These are phyloP conservation scores for Ginglymostoma cirratum DNA, from an alignment of 2,113 vertebrate species.

Conservation along the genomic window DNA sequence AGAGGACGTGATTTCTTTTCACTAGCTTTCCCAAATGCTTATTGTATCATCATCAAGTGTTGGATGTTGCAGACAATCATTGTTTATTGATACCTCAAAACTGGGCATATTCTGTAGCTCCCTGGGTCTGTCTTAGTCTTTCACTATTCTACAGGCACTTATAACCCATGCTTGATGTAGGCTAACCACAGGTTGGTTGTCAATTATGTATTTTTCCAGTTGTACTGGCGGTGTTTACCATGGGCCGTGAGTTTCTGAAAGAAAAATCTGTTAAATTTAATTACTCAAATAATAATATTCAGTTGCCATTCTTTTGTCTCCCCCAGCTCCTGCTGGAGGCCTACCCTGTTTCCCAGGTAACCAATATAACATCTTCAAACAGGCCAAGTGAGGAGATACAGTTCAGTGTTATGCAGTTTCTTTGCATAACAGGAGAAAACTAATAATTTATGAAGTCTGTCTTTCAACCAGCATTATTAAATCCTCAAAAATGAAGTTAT, in stretches of 20 bases:
- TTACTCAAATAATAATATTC: background rate
- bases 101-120: too few relatives aligned
- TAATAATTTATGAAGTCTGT: conserved; percentile 41
- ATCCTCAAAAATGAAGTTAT: conserved; percentile 43
- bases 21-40: too few relatives aligned
- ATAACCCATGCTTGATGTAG: too few relatives aligned
- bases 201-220: background rate
- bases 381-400: too few relatives aligned
- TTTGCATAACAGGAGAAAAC: conserved; percentile 38
- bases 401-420: conserved; percentile 39
- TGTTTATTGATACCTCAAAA: too few relatives aligned
- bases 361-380: background rate
- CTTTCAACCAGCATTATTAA: conserved; percentile 45
- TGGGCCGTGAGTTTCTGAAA: background rate
- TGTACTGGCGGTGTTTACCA: background rate
- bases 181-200: too few relatives aligned
- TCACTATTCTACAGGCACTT: too few relatives aligned
- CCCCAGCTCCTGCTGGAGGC: background rate
- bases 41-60: too few relatives aligned
- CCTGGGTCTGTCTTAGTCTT: too few relatives aligned
- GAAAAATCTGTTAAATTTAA: background rate
- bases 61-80: too few relatives aligned
- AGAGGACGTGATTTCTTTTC: too few relatives aligned
- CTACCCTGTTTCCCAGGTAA: background rate
- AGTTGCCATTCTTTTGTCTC: background rate